Conservation (phyloP, 2,797 vertebrate genomes). For the Pelodytes ibericus region DNA sequence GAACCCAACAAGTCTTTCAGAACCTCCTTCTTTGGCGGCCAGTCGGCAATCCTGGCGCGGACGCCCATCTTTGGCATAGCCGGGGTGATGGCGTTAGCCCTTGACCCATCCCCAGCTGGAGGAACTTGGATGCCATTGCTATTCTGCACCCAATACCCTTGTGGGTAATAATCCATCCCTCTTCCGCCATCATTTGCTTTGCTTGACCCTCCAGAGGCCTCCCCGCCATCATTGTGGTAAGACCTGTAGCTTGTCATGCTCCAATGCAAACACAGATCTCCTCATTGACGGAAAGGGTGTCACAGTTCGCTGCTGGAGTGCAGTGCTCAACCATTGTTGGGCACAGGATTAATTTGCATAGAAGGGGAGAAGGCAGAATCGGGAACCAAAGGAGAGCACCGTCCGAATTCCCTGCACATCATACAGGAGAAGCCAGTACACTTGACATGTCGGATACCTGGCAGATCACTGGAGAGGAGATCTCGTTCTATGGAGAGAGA, state of each 20-base stretch:
- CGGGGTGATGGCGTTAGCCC: conserved; percentile 66
- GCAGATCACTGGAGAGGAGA: background rate
- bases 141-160: conserved; percentile 69
- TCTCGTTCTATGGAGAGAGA: too few relatives aligned
- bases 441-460: background rate
- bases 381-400: background rate
- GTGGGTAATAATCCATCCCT: conserved; percentile 62
- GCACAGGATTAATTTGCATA: conserved; percentile 1
- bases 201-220: conserved; percentile 62
- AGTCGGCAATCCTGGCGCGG: conserved; percentile 87
- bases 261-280: conserved; percentile 52
- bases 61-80: conserved; percentile 93
- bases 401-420: background rate
- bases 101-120: conserved; percentile 46
- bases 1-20: conserved; percentile 72
- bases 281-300: conserved; percentile 40
- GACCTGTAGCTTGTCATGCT: conserved; percentile 74
- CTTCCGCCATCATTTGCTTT: conserved; percentile 58
- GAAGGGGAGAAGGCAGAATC: background rate
- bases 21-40: conserved; percentile 86
- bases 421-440: background rate
- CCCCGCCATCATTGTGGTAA: conserved; percentile 63
- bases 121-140: conserved; percentile 58
- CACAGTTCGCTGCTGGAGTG: conserved; percentile 41
- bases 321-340: conserved; percentile 56